A percentile compares a stretch with the other conserved stretches of the same genome.
Evolutionary conservation across 1,140 invertebrate genomes (phyloP).

Genomic region (Bradynema listronoti): DNA sequence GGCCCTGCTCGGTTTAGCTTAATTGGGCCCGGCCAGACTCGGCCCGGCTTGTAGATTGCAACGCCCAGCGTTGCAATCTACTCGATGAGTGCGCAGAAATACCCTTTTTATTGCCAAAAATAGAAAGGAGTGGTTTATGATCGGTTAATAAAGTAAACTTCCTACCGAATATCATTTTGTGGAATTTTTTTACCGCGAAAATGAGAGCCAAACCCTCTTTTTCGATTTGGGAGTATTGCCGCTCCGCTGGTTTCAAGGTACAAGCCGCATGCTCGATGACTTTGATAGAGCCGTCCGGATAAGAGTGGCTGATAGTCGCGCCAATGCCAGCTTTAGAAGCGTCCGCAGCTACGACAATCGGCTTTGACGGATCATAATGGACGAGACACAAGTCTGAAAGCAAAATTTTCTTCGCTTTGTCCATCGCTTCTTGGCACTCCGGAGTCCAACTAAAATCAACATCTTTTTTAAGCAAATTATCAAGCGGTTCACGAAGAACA

Average conservation of each 20-base stretch:
- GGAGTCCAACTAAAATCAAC: slow-evolving; percentile 7
- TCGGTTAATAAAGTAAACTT: slow-evolving; percentile 15
- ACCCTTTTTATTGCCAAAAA: slow-evolving; percentile 19
- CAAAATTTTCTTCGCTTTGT: slow-evolving; percentile 46
- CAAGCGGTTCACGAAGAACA: slow-evolving; percentile 17
- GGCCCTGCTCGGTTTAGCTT: no score
- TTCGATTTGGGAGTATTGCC: slow-evolving; percentile 62
- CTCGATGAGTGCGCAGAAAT: slow-evolving; percentile 13
- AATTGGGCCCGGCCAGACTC: no score
- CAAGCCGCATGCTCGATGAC: slow-evolving; percentile 60
- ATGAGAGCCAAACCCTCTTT: slow-evolving; percentile 58
- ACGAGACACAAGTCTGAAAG: slow-evolving; percentile 40
- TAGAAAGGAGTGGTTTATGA: slow-evolving; percentile 18
- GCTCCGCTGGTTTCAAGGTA: slow-evolving; percentile 59
- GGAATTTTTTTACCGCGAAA: slow-evolving; percentile 18
- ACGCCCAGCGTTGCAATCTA: slow-evolving; percentile 14
- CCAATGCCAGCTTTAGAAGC: slow-evolving; percentile 60
- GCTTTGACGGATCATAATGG: slow-evolving; percentile 57
- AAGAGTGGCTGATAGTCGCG: slow-evolving; percentile 59
- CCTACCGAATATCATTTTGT: slow-evolving; percentile 13
- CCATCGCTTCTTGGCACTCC: slow-evolving; percentile 28
- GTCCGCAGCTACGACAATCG: slow-evolving; percentile 60
- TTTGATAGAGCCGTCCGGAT: slow-evolving; percentile 54
- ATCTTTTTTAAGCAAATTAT: slow-evolving; percentile 31
- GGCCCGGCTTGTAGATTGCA: no score